Evolutionary conservation across 2,888 invertebrate genomes (phyloP).

Genomic region (Branchipolynoe longqiensis): DNA sequence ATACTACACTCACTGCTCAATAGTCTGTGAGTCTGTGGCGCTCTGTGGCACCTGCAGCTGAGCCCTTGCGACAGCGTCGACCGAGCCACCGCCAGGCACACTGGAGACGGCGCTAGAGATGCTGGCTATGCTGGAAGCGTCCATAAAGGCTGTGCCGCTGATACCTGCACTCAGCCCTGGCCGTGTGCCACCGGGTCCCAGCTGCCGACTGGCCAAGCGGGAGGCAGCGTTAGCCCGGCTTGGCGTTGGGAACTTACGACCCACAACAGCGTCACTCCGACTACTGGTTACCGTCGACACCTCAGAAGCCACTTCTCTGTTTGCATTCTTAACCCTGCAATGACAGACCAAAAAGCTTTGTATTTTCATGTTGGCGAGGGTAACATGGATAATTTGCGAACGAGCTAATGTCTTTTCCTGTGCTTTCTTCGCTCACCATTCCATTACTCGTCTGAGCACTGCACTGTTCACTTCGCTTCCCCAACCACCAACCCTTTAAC

Average conservation of each 20-base stretch:
- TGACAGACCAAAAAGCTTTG: too few species aligned
- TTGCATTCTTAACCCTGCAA: conserved; percentile 12
- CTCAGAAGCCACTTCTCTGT: conserved; percentile 41
- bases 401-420: too few species aligned
- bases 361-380: too few species aligned
- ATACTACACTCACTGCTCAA: conserved; percentile 4
- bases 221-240: conserved; percentile 65
- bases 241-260: conserved; percentile 60
- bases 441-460: too few species aligned
- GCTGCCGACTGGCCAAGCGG: conserved; percentile 65
- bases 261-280: conserved; percentile 62
- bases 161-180: conserved; percentile 76
- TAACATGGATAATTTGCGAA: too few species aligned
- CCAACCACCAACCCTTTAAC: too few species aligned
- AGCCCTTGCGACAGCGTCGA: conserved; percentile 31
- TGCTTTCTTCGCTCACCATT: too few species aligned
- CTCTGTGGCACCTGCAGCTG: conserved; percentile 1
- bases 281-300: conserved; percentile 39
- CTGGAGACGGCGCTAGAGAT: conserved; percentile 54
- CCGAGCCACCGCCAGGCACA: conserved; percentile 59
- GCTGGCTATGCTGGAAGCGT: conserved; percentile 73
- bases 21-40: conserved; percentile 25
- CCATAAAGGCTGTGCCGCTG: conserved; percentile 75
- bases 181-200: conserved; percentile 21
- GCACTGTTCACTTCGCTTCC: too few species aligned